Evolutionary conservation across 1,140 invertebrate species (phyloP), one percentile per base, ranked within the genome.

Genomic region (Lepidostoma basale): DNA sequence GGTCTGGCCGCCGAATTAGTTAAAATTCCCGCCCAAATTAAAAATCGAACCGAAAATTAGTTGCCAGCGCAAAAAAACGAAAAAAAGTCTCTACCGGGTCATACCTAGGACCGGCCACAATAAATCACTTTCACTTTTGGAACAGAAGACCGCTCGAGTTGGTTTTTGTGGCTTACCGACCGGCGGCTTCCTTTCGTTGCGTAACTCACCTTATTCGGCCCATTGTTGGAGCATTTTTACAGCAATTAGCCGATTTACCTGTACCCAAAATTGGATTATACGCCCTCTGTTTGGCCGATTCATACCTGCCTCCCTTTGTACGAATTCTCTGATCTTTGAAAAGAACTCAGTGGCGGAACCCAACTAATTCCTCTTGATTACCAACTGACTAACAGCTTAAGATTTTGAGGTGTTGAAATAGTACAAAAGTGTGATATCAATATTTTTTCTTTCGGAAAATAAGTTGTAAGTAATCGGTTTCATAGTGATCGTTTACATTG

Each of bases 91-190:
- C 33, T n/a, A 2, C 12, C 58, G 8, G 40, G 36, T 62, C 58
- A 28, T 62, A 62, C 54, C 65, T 14, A 36, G 18, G 20, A 12
- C 16, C 16, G 28, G 2, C 30, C 6, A 47, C 65, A 36, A 71
- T 72, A 72, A 72, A 72, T 72, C 69, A 72, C 69, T 72, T 72
- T 72, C 69, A 68, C 69, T 58, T 44, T 62, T 67, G 6, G 56
- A 36, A 58, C n/a, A 52, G 25, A 36, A 16, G 28, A 39, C 18
- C 9, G 12, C 16, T 16, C 1, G 67, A 10, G 44, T 62, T 22
- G 45, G 44, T 62, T 64, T 52, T 68, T 68, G 60, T 63, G 59
- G 25, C 16, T 54, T 52, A 58, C 42, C 62, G 60, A 52, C 60
- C 9, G 42, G 23, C 62, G 62, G 62, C 62, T 36, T 67, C 59